phyloP scores from a whole-genome alignment of 1,140 invertebrate species.

The Meteorus sp. region DNA sequence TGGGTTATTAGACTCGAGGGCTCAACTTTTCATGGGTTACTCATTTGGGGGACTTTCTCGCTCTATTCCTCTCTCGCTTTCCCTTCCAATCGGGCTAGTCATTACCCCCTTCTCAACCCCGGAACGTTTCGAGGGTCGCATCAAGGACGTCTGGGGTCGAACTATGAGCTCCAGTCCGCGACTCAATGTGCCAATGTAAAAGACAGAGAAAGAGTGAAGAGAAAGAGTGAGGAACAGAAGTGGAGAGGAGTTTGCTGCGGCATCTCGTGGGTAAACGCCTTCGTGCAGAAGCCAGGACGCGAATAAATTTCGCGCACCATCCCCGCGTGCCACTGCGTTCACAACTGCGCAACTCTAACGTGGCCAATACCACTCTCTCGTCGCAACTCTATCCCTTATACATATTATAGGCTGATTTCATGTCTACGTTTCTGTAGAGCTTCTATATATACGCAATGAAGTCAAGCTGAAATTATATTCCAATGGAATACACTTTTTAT shows the following conservation, averaged over 20 bases:
- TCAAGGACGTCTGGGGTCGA: conserved; percentile 25
- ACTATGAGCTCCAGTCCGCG: background rate
- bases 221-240: conserved; percentile 9
- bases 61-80: conserved; percentile 21
- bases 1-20: conserved; percentile 9
- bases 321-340: conserved; percentile 4
- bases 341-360: conserved; percentile 1
- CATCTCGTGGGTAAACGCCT: conserved; percentile 25
- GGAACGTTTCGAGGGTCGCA: conserved; percentile 19
- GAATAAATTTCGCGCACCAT: conserved; percentile 23
- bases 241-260: background rate
- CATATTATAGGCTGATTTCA: conserved; percentile 10
- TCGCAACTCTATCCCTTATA: background rate
- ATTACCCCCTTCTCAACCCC: conserved; percentile 12
- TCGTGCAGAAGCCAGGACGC: conserved; percentile 17
- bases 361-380: background rate
- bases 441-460: no score
- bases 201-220: background rate
- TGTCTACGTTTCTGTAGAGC: background rate
- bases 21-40: conserved; percentile 15
- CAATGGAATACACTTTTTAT: no score
- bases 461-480: no score
- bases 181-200: conserved; percentile 2
- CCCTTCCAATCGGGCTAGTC: background rate
- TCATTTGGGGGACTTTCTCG: conserved; percentile 16